These are phyloP conservation scores for Syrmaticus mikado DNA, from an alignment of 2,113 vertebrate species.

Conservation along the genomic window DNA sequence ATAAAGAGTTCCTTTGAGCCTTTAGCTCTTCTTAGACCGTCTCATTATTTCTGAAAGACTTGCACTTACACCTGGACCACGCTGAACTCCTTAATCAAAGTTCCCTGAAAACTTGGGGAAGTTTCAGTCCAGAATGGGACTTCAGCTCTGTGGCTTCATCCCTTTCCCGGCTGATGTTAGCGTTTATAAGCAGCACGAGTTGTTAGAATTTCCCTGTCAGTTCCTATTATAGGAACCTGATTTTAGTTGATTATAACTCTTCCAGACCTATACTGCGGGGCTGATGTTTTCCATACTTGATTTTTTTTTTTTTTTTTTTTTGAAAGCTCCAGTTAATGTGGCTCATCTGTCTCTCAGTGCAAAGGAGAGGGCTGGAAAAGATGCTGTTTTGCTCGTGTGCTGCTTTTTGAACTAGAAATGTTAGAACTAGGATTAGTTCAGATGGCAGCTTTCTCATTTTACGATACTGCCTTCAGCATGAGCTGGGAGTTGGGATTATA, in stretches of 20 bases:
- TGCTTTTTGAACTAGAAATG: background rate
- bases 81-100: background rate
- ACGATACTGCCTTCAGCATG: background rate
- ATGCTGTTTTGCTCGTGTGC: background rate
- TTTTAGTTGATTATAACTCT: conserved; percentile 46
- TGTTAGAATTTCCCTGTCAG: conserved; percentile 63
- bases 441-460: background rate
- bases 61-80: background rate
- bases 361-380: conserved; percentile 35
- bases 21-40: background rate
- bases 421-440: background rate
- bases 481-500: background rate
- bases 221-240: conserved; percentile 47
- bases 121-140: background rate
- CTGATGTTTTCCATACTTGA: conserved; percentile 41
- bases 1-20: background rate
- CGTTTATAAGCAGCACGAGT: conserved; percentile 33
- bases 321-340: conserved; percentile 17
- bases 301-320: background rate
- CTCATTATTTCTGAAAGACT: background rate
- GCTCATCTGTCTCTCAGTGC: background rate
- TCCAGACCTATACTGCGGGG: conserved; percentile 34
- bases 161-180: background rate
- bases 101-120: background rate
- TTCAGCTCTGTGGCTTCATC: background rate